Percentiles rank a stretch among this genome's conserved stretches.
These are phyloP conservation scores for Phrynocephalus forsythii DNA, from an alignment of 2,797 vertebrate genomes.

Conservation along the genomic window DNA sequence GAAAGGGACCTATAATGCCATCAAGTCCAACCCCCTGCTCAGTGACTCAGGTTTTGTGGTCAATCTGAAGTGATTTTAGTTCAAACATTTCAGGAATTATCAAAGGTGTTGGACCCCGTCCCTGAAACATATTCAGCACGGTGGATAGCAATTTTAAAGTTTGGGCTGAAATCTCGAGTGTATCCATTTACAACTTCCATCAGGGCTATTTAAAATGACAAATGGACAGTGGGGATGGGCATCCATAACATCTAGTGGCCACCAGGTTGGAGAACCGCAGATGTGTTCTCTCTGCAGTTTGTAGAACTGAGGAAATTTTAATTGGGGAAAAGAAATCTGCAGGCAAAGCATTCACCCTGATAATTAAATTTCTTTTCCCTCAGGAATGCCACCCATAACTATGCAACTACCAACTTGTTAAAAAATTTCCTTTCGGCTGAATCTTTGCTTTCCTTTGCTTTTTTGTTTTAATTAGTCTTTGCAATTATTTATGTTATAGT, in stretches of 20 bases:
- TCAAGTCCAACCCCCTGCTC: too few relatives aligned
- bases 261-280: background rate
- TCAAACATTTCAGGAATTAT: too few relatives aligned
- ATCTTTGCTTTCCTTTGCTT: constrained; percentile 16
- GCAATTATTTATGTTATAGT: constrained; percentile 3
- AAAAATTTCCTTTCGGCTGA: constrained; percentile 19
- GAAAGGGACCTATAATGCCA: too few relatives aligned
- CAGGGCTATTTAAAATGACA: background rate
- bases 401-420: background rate
- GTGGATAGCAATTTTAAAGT: too few relatives aligned
- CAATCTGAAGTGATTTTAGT: too few relatives aligned
- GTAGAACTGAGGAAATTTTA: background rate
- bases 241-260: background rate
- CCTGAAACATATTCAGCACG: too few relatives aligned
- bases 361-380: constrained; percentile 1
- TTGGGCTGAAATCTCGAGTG: too few relatives aligned
- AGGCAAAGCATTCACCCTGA: fast-evolving
- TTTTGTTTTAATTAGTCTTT: background rate
- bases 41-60: too few relatives aligned
- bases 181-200: background rate
- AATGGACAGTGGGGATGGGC: background rate
- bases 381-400: background rate
- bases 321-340: background rate
- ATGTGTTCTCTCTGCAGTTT: background rate
- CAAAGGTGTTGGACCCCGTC: too few relatives aligned